Evolutionary conservation across 2,888 invertebrate genomes (phyloP).

Genomic region (Callyntrura guangdongensis): DNA sequence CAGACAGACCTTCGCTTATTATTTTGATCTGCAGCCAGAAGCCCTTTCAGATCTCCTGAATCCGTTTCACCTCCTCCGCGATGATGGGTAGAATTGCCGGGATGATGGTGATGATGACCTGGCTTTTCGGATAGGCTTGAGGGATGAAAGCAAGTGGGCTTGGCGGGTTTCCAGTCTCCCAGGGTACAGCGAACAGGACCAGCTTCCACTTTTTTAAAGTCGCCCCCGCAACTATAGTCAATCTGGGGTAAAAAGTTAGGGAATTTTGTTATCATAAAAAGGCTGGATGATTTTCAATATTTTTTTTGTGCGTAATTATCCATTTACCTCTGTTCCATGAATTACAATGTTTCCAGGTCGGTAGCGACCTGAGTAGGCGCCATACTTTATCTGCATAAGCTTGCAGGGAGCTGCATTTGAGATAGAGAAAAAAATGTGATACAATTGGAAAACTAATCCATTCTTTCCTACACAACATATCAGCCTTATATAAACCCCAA

Average conservation of each 20-base stretch:
- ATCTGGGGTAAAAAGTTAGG: conserved; percentile 78
- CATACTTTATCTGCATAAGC: conserved; percentile 89
- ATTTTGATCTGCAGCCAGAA: neutral
- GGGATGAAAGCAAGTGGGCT: conserved; percentile 89
- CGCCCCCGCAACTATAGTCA: conserved; percentile 82
- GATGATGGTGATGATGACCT: neutral
- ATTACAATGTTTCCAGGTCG: conserved; percentile 93
- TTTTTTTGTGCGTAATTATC: too few species aligned
- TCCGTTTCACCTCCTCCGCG: too few species aligned
- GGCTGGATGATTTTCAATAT: neutral
- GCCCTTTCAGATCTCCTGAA: too few species aligned
- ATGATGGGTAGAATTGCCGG: too few species aligned
- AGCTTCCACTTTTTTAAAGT: conserved; percentile 81
- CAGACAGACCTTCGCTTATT: conserved; percentile 61
- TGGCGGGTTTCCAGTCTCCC: conserved; percentile 93
- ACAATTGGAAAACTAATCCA: too few species aligned
- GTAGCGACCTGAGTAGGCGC: conserved; percentile 92
- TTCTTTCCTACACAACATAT: too few species aligned
- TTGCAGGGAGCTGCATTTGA: conserved; percentile 89
- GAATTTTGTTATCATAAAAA: too few species aligned
- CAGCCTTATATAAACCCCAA: too few species aligned
- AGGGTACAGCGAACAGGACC: conserved; percentile 88
- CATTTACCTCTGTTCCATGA: conserved; percentile 91
- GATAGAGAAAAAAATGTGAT: conserved; percentile 15
- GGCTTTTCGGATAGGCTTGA: conserved; percentile 77